A percentile compares a stretch with the other conserved stretches of the same genome.
Evolutionary conservation across 30 jellyfish, hydroid and myxozoan genomes (phyloP).

Genomic region (Hydra vulgaris): DNA sequence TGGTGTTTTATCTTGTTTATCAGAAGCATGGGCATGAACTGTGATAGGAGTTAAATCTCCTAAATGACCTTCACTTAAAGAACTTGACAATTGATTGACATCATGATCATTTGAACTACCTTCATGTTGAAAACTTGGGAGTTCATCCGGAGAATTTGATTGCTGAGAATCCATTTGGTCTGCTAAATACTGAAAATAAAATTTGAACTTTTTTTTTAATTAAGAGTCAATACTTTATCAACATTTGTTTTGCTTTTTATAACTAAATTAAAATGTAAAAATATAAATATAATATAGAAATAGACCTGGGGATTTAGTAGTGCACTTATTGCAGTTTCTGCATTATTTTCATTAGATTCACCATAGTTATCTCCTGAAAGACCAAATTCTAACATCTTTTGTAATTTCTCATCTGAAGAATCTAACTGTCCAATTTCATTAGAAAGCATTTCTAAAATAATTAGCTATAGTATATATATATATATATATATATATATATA

Average conservation of each 20-base stretch:
- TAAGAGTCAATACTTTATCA: too few relatives aligned
- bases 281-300: too few relatives aligned
- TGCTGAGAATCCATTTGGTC: slow-evolving; percentile 21
- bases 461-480: not conserved
- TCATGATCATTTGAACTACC: not conserved
- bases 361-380: slow-evolving; percentile 34
- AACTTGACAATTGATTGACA: not conserved
- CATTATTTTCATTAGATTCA: slow-evolving; percentile 2
- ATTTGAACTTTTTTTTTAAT: too few relatives aligned
- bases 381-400: slow-evolving; percentile 83
- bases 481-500: not conserved
- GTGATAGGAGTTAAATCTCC: slow-evolving; percentile 23
- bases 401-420: slow-evolving; percentile 71
- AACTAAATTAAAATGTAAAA: not conserved
- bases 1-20: slow-evolving; percentile 45
- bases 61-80: not conserved
- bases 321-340: slow-evolving; percentile 13
- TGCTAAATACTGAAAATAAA: not conserved
- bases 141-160: slow-evolving; percentile 14
- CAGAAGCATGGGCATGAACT: slow-evolving; percentile 91
- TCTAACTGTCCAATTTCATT: slow-evolving; percentile 85
- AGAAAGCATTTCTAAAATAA: slow-evolving; percentile 22
- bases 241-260: not conserved
- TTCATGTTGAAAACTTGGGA: not conserved
- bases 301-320: slow-evolving; percentile 15